Evolutionary conservation across 2,888 invertebrate species (phyloP), one percentile per base, ranked within the genome.

Genomic region (Morpho achilles): DNA sequence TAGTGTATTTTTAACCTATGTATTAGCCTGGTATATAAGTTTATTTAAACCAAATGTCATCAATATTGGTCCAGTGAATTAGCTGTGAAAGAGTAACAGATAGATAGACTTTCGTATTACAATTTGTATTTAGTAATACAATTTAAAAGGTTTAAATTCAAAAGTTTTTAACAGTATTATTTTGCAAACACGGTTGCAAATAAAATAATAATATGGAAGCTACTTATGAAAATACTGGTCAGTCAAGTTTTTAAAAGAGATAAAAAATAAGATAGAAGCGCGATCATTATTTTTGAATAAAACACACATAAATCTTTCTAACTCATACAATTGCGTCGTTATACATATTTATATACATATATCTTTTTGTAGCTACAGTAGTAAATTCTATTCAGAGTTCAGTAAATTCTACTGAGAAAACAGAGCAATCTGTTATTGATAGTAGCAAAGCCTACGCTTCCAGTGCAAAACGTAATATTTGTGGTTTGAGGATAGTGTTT

Each of bases 241-340:
- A 77, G 64, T 74, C 77, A 3, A 79, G 74, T 60, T 57, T n/a
- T 76, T 41, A 75, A 80, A 53, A 73, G 75, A 43, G 72, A 77
- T 47, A 80, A 77, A 69, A 66, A 70, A 7, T 82, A 79, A 66
- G 77, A 76, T 52, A 66, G 71, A 54, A 69, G 69, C 56, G 70
- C 71, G 22, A 71, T 69, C 67, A 69, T 71, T 69, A 67, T 42
- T 50, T 9, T 41, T 56, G 16, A 55, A 40, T 50, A 22, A 40
- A 52, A 51, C 10, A 50, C 46, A 50, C 7, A 8, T 32, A 32
- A 32, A 32, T 6, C 52, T 8, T 16, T 16, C 16, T 16, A 16
- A 16, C 16, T 16, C 16, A 16, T 16, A 1, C 16, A 1, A 16
- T 16, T 16, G 16, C 16, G 16, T 16, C 16, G 1, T 16, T 16